Evolutionary conservation across 2,797 vertebrate genomes (phyloP), one percentile per base, ranked within the genome.

Genomic region (Cirrhinus mrigala): DNA sequence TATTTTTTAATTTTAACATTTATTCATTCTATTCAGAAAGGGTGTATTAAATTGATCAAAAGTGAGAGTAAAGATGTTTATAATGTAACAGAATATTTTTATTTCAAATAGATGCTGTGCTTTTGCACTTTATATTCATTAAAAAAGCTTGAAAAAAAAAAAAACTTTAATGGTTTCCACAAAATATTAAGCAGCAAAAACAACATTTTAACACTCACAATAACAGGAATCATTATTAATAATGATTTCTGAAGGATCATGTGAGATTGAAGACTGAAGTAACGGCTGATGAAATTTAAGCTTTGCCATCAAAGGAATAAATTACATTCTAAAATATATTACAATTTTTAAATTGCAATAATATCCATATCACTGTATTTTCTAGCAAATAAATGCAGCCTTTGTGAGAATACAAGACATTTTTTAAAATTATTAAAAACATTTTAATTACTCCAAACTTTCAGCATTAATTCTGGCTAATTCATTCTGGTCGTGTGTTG

Each of bases 401-500:
- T 62, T 27, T n/a, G 1, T 15, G 60, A 62, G 60, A 12, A 24
- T 27, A 24, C 15, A 24, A 62, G 12, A 62, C 6, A 5, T 27
- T 15, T 62, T 27, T 27, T 9, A 6, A 62, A 15, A 62, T 62
- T 0, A 27, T 62, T 62, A 27, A 62, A 62, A 37, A 46, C 16
- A 16, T 14, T 15, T 66, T 66, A 66, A 66, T 66, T 66, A 18
- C 62, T 66, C 62, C 6, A 66, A 66, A 66, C 15, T 66, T 66
- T 66, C 62, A 15, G 7, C 18, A 22, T 60, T 46, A 33, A 33
- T 86, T 54, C 18, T 50, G 60, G 73, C 29, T 86, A 79, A 84
- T 86, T 82, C 22, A 27, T 82, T 50, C 78, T 82, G 85, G 74
- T 87, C 33, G 62, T 83, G 78, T 79, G 52, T 79, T 66, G 70